phyloP scores from a whole-genome alignment of 2,797 vertebrate genomes.

The Crypturellus tataupa region DNA sequence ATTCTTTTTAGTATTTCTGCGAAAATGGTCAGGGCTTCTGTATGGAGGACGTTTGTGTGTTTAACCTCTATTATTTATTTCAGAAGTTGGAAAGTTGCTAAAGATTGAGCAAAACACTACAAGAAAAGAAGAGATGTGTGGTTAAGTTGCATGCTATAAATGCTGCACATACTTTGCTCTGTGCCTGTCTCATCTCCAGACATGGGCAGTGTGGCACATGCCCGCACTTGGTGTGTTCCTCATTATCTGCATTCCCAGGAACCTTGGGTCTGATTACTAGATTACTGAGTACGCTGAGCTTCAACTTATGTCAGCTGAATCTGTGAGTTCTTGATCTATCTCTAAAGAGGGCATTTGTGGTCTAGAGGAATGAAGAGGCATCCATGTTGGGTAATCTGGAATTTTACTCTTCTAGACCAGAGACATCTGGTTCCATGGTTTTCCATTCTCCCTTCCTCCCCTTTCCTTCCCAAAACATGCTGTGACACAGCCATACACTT shows the following conservation, averaged over 20 bases:
- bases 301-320: neutral
- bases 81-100: neutral
- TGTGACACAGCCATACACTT: neutral
- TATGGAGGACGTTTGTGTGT: neutral
- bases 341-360: neutral
- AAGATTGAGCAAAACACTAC: neutral
- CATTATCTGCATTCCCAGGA: constrained; percentile 26
- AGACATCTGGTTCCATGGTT: neutral
- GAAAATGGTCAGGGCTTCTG: neutral
- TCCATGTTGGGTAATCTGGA: no score
- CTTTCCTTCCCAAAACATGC: neutral
- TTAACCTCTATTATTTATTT: neutral
- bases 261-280: neutral
- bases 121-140: neutral
- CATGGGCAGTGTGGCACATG: neutral
- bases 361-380: neutral
- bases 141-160: neutral
- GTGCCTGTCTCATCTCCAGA: constrained; percentile 8
- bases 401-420: neutral
- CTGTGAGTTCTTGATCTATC: neutral
- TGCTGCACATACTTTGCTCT: neutral
- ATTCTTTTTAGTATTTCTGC: neutral
- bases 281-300: neutral
- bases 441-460: neutral
- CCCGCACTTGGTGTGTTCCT: neutral